These are phyloP conservation scores for Thaumetopoea pityocampa DNA, from an alignment of 1,140 invertebrate genomes.

Conservation along the genomic window DNA sequence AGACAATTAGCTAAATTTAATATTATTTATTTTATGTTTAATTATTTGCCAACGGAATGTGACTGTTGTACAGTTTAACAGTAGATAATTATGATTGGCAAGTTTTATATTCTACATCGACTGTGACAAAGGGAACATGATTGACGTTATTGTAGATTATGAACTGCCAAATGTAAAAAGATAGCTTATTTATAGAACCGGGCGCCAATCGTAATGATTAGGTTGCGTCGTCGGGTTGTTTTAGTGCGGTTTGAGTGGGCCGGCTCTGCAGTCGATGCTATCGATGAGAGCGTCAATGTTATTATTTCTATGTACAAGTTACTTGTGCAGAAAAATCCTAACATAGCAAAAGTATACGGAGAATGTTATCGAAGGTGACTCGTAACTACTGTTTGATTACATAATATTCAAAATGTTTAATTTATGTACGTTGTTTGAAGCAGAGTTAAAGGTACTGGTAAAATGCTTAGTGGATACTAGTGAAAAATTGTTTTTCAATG, in stretches of 20 bases:
- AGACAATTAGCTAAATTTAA: conserved; percentile 72
- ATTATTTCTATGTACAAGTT: conserved; percentile 39
- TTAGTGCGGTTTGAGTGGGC: conserved; percentile 5
- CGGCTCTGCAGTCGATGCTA: conserved; percentile 12
- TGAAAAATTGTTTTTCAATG: conserved; percentile 28
- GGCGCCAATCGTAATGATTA: neutral
- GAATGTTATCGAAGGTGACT: conserved; percentile 51
- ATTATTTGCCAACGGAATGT: conserved; percentile 72
- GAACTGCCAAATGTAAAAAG: conserved; percentile 34
- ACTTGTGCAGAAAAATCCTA: conserved; percentile 49
- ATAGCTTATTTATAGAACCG: conserved; percentile 22
- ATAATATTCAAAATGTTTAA: conserved; percentile 15
- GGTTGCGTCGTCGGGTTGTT: neutral
- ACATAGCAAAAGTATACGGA: conserved; percentile 65
- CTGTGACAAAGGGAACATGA: conserved; percentile 10
- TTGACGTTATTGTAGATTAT: conserved; percentile 17
- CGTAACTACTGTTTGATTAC: conserved; percentile 20
- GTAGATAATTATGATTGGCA: conserved; percentile 54
- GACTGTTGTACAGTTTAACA: conserved; percentile 71
- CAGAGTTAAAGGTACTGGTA: conserved; percentile 12
- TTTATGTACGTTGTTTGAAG: conserved; percentile 14
- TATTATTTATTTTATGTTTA: conserved; percentile 70
- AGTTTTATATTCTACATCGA: conserved; percentile 31
- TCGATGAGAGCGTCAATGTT: conserved; percentile 34
- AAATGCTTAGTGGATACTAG: conserved; percentile 16